Percentiles rank a stretch among this genome's conserved stretches.
Conservation (phyloP, 2,888 invertebrate species). For the Apantesis nais region DNA sequence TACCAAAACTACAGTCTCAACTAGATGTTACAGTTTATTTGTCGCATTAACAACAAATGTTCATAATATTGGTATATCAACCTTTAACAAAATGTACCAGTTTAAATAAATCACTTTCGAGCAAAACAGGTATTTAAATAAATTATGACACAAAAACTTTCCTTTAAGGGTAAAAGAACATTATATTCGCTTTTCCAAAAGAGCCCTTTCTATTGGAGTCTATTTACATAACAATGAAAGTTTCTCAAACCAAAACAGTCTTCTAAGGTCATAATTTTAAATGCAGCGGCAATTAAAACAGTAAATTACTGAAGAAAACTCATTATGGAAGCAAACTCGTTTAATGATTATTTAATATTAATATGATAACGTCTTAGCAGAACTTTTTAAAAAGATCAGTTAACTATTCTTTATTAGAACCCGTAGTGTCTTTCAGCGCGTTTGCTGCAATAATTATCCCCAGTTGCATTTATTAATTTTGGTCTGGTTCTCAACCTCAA, state of each 20-base stretch:
- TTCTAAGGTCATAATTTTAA: slow-evolving; percentile 19
- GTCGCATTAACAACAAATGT: background rate
- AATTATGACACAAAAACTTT: slow-evolving; percentile 17
- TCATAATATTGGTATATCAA: background rate
- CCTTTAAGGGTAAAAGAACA: slow-evolving; percentile 9
- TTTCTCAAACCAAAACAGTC: slow-evolving; percentile 18
- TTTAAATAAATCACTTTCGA: slow-evolving; percentile 33
- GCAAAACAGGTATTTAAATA: slow-evolving; percentile 18
- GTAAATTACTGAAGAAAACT: slow-evolving; percentile 23
- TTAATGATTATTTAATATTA: slow-evolving; percentile 25
- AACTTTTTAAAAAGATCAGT: slow-evolving; percentile 1
- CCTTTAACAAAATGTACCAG: slow-evolving; percentile 15
- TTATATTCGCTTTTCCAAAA: slow-evolving; percentile 14
- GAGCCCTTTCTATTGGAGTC: slow-evolving; percentile 16
- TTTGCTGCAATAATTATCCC: background rate
- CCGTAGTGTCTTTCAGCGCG: background rate
- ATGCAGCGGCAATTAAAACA: slow-evolving; percentile 19
- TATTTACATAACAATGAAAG: slow-evolving; percentile 22
- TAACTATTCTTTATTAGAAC: background rate
- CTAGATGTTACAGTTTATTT: background rate
- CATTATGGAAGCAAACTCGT: slow-evolving; percentile 21
- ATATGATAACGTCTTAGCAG: slow-evolving; percentile 20
- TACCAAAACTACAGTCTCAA: background rate
- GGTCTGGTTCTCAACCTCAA: background rate
- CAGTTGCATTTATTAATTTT: background rate